Evolutionary conservation across 2,888 invertebrate genomes (phyloP), one percentile per base, ranked within the genome.

Genomic region (Ectemnius cavifrons): DNA sequence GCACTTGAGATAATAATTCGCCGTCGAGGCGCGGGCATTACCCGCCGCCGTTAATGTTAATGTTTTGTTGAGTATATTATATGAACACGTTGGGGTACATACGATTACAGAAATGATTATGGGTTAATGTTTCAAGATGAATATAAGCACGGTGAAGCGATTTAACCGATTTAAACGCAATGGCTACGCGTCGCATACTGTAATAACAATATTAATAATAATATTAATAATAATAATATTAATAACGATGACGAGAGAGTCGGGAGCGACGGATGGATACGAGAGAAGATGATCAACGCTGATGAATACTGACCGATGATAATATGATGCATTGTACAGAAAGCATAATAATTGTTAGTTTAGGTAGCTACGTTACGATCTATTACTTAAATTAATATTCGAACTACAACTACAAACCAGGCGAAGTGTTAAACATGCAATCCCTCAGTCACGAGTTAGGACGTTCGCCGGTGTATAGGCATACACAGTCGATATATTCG

Each of bases 341-440:
- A 89, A 88, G 86, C 86, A 86, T 89, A 88, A 84, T 84, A 86
- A 89, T 86, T 87, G 88, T 89, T 90, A 89, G 89, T 82, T 74
- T 88, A 89, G 87, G 74, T 89, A 89, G 88, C 84, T 84, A 86
- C 83, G 84, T 88, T 88, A 87, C 80, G 82, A 87, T 88, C 86
- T 87, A 87, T 79, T 79, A 85, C 79, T 78, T 82, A 79, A 85
- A 37, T 37, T 37, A 37, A 73, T 72, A 75, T 84, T 77, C 75
- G 71, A 72, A 37, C 37, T 79, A 75, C 77, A 59, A 73, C 64
- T 79, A 37, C 37, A 77, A 78, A 14, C 52, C 16, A 76, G 60
- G 66, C 64, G 63, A 80, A 76, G 67, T 70, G 37, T 37, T 37
- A 57, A 67, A 66, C 66, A 71, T 68, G 63, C 57, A 67, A 79